Percentiles rank a stretch among this genome's conserved stretches.
These are phyloP conservation scores for Incurvaria masculella DNA, from an alignment of 2,888 invertebrate genomes.

Conservation along the genomic window DNA sequence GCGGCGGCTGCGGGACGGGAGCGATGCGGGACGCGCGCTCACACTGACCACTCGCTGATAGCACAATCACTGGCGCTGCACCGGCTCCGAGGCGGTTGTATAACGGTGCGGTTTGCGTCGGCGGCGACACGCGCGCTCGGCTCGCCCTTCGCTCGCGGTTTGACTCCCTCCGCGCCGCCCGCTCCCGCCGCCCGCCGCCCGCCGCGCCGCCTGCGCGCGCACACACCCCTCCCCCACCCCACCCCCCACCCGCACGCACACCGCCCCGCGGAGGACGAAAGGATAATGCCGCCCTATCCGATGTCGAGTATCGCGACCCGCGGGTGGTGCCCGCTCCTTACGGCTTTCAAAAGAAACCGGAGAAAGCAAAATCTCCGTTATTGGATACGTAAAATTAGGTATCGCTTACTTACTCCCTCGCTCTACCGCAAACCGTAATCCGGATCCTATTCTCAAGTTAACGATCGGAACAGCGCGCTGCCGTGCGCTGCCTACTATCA, in stretches of 20 bases:
- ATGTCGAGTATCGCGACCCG: slow-evolving; percentile 45
- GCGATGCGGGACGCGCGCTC: no score
- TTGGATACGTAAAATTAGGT: slow-evolving; percentile 7
- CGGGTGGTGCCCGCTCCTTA: slow-evolving; percentile 34
- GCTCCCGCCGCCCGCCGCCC: slow-evolving; percentile 8
- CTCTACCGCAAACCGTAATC: no score
- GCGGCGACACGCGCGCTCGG: slow-evolving; percentile 35
- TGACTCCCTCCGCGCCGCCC: slow-evolving; percentile 51
- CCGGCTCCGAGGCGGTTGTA: background rate
- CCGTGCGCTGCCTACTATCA: no score
- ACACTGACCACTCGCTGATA: no score
- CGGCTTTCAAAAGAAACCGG: slow-evolving; percentile 21
- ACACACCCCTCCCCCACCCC: no score
- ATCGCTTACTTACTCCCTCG: no score
- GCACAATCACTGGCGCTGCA: background rate
- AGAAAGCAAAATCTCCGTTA: slow-evolving; percentile 20
- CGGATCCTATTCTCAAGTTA: no score
- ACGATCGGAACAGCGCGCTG: no score
- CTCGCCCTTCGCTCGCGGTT: slow-evolving; percentile 50
- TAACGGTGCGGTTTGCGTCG: background rate
- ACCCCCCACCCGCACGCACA: no score
- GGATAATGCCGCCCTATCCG: slow-evolving; percentile 51
- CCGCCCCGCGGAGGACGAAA: slow-evolving; percentile 17
- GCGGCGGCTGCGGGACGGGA: no score
- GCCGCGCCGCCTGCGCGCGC: slow-evolving; percentile 38